Evolutionary conservation across 2,888 invertebrate genomes (phyloP), one percentile per base, ranked within the genome.

Genomic region (Nysson spinosus): DNA sequence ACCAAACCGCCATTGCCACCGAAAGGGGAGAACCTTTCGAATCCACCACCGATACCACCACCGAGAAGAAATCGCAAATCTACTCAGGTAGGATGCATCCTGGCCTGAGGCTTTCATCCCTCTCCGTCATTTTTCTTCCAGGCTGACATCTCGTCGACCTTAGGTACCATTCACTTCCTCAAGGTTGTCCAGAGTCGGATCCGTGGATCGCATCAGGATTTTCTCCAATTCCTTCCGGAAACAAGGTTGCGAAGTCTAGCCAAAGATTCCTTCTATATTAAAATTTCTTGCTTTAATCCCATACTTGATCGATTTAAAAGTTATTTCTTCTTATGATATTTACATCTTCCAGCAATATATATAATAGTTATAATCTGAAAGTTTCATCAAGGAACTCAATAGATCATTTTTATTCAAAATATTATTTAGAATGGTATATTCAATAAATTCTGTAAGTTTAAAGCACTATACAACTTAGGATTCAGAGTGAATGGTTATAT

Each of bases 1-100:
- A 78, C 79, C n/a, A 85, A 88, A 14, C 93, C 93, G 6, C 93
- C 93, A 0, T 86, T 93, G 72, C 93, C 93, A 11, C 93, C 93
- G 0, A 93, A 93, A 86, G 91, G 91, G 71, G 91, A 91, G 72
- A 81, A 83, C 5, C 78, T 88, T 22, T 86, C 89, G 12, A 72
- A 68, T 60, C 90, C 90, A 2, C 89, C 87, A 78, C 91, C 88
- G 1, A 90, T 93, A 30, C 93, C 94, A 32, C 94, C 94, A 1
- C 90, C 90, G 0, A 80, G 90, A 70, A 86, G 89, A 77, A 89
- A 90, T 69, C 89, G 89, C 72, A 85, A 88, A 64, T 77, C 69
- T 67, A 79, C 80, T 77, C 87, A 87, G 87, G 87, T 87, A 87
- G 83, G 86, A 77, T 87, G 86, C 79, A 76, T 56, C 75, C 78